Percentiles rank a stretch among this genome's conserved stretches.
These are phyloP conservation scores for Aspidoscelis tigris DNA, from an alignment of 2,113 vertebrate genomes.

Conservation along the genomic window DNA sequence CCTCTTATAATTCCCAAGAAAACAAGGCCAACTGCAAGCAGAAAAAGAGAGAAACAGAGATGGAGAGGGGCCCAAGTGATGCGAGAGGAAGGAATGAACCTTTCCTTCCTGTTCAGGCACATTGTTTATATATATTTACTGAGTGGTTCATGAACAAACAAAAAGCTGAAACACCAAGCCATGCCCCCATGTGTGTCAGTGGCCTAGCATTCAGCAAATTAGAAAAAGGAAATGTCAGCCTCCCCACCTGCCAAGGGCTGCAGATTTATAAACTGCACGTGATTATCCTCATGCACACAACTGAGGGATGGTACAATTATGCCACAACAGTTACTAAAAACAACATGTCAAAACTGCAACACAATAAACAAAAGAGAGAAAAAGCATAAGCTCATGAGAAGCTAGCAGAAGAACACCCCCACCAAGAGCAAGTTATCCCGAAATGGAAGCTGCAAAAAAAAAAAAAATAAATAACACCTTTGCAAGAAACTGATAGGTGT, in stretches of 20 bases:
- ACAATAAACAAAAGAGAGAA: background rate
- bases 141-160: constrained; percentile 1
- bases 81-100: background rate
- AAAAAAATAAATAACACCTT: background rate
- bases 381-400: background rate
- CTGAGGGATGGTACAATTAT: background rate
- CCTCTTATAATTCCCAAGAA: background rate
- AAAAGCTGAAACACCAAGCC: background rate
- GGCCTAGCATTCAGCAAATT: background rate
- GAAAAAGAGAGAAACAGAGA: background rate
- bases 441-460: background rate
- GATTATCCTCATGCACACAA: background rate
- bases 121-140: background rate
- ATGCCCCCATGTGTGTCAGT: too few relatives aligned
- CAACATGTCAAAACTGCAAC: background rate
- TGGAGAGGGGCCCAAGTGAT: too few relatives aligned
- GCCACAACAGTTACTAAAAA: background rate
- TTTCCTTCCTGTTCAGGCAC: background rate
- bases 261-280: background rate
- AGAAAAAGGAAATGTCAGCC: background rate
- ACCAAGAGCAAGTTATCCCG: background rate
- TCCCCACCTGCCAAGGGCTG: background rate
- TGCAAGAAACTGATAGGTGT: background rate
- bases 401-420: background rate
- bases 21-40: background rate